Evolutionary conservation across 2,113 vertebrate genomes (phyloP).

Genomic region (Martes martes): DNA sequence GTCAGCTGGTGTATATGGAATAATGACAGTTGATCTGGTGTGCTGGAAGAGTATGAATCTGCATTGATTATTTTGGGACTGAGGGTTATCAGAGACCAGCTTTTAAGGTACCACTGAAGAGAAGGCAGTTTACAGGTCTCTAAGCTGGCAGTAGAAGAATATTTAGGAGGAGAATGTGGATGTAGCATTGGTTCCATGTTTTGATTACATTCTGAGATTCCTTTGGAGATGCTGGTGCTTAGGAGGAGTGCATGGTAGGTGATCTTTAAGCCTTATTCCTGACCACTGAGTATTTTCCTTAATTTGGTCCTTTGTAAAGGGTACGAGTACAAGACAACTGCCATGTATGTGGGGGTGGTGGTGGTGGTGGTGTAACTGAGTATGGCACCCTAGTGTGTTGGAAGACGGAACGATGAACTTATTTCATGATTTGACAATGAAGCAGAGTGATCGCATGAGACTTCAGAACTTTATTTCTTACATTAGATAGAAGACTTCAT

Average conservation of each 20-base stretch:
- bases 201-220: not conserved
- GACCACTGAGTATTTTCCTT: not conserved
- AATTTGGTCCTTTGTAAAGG: not conserved
- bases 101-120: not conserved
- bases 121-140: not conserved
- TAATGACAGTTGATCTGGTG: not conserved
- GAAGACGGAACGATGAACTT: not conserved
- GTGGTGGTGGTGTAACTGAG: not conserved
- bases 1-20: not conserved
- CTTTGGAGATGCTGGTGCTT: not conserved
- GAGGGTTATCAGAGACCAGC: not conserved
- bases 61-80: not conserved
- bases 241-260: not conserved
- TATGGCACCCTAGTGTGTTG: not conserved
- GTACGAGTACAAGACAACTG: not conserved
- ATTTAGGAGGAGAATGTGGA: not conserved
- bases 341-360: too few relatives aligned
- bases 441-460: not conserved
- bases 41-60: not conserved
- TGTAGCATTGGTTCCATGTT: not conserved
- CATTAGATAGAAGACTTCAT: not conserved
- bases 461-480: not conserved
- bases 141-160: not conserved
- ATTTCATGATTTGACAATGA: not conserved
- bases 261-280: not conserved